Evolutionary conservation across 53 echinoderm and acorn worm genomes (phyloP), one percentile per base, ranked within the genome.

Genomic region (Paracentrotus lividus): DNA sequence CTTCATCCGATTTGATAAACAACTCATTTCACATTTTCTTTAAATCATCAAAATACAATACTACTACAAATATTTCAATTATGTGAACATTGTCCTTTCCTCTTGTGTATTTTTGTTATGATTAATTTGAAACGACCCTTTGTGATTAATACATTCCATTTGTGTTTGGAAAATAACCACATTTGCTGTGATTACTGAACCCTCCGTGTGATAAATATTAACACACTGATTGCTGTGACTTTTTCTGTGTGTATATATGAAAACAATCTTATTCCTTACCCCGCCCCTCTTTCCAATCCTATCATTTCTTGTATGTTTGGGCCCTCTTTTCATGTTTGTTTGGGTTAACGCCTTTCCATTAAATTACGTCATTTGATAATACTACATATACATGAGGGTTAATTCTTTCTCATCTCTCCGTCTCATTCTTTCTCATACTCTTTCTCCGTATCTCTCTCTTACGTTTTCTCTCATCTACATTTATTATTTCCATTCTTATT

Each of bases 131-230:
- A 42, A 5, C 42, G 14, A 23, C 47, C 8, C 26, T 81, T 12
- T 81, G 47, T 81, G 14, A 81, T 47, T 81, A 24, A n/a, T 47
- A 81, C 8, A 40, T 45, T 15, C 43, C 81, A 47, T 81, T 24
- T 81, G 20, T 10, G n/a, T 81, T 12, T 67, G 21, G 1, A 34
- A 59, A 42, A 42, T 36, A 76, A 34, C 7, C 29, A 65, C 1
- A 0, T 45, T 81, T 81, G 81, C 81, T 81, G 81, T 81, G 81
- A 81, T 45, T 9, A 44, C n/a, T 81, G 12, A 77, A 40, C 43
- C 23, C 43, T 43, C 6, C 26, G 81, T 81, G 47, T 81, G 1
- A 81, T 49, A n/a, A n/a, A 29, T 45, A 43, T 81, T 44, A 45
- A 81, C 81, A 21, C 47, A 44, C 38, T 14, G 18, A 42, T 76